Evolutionary conservation across 2,797 vertebrate genomes (phyloP), one percentile per base, ranked within the genome.

Genomic region (Lagodon rhomboides): DNA sequence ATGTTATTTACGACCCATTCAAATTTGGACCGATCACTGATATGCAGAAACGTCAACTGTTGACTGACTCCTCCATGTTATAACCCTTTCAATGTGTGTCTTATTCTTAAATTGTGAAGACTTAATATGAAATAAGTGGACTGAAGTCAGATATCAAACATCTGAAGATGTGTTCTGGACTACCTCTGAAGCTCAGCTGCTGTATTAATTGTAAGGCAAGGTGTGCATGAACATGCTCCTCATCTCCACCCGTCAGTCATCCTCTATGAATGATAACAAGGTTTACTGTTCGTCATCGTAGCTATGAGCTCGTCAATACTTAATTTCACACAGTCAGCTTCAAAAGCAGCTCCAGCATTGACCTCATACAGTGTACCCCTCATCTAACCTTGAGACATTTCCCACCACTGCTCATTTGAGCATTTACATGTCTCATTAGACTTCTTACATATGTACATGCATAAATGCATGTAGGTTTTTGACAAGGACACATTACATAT

Each of bases 281-380:
- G 17, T 68, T 75, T 38, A 43, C 15, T 58, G n/a, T 16, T 30
- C 20, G 7, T 66, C 22, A 12, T 4, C 65, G 65, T 43, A 30
- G 60, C 56, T 46, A 3, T 1, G 1, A 38, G 5, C 59, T 63
- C 22, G 17, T 77, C 49, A 47, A 27, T 68, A 63, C 9, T 60
- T 73, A 25, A 73, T 77, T 18, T 4, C 47, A 23, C 43, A 34
- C 20, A 5, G 65, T 25, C 17, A 44, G 25, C 68, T 71, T 73
- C 54, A 65, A 55, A 63, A 17, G 47, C 38, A 22, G 56, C 30
- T 73, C 20, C 12, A 13, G 30, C 38, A 10, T 20, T 30, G 34
- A 18, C 7, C 18, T 65, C 38, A 50, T 34, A 11, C 16, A 61
- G 12, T 16, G 59, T 49, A 20, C 47, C 61, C 60, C 56, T 27